Evolutionary conservation across 1,140 invertebrate species (phyloP).

Genomic region (Drosophila micromelanica): DNA sequence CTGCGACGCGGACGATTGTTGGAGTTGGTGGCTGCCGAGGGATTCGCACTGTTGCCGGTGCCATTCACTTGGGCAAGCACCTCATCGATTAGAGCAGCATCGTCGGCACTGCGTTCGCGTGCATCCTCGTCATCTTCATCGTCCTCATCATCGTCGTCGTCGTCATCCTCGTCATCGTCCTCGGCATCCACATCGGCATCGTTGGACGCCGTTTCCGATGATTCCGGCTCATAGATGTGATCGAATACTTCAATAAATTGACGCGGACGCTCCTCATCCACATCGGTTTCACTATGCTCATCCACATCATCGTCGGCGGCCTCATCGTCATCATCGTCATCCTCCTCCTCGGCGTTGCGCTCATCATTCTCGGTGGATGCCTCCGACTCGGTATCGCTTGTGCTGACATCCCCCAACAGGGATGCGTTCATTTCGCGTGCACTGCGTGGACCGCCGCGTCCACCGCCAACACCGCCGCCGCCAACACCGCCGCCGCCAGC

Average conservation of each 20-base stretch:
- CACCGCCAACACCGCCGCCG: constrained; percentile 50
- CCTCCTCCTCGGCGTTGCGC: constrained; percentile 79
- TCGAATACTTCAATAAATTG: constrained; percentile 85
- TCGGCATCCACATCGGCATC: constrained; percentile 75
- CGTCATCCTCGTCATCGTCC: constrained; percentile 73
- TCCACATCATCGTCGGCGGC: constrained; percentile 89
- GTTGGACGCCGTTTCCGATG: constrained; percentile 84
- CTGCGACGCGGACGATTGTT: constrained; percentile 68
- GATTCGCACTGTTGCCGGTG: background rate
- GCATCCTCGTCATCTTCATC: constrained; percentile 60
- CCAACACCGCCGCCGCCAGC: constrained; percentile 50
- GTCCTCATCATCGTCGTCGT: constrained; percentile 63
- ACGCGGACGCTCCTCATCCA: constrained; percentile 81
- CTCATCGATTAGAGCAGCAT: constrained; percentile 58
- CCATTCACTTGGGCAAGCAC: constrained; percentile 46
- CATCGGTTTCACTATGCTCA: constrained; percentile 87
- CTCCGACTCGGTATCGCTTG: constrained; percentile 78
- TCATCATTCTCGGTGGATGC: constrained; percentile 85
- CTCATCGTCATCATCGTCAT: constrained; percentile 84
- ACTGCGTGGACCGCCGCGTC: background rate
- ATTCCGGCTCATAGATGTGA: constrained; percentile 85
- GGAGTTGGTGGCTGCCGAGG: constrained; percentile 28
- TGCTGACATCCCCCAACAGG: constrained; percentile 66
- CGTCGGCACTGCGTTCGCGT: constrained; percentile 32
- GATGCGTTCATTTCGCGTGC: constrained; percentile 55